Percentiles rank a stretch among this genome's conserved stretches.
Evolutionary conservation across 1,140 invertebrate species (phyloP).

Genomic region (Saccostrea cuccullata): DNA sequence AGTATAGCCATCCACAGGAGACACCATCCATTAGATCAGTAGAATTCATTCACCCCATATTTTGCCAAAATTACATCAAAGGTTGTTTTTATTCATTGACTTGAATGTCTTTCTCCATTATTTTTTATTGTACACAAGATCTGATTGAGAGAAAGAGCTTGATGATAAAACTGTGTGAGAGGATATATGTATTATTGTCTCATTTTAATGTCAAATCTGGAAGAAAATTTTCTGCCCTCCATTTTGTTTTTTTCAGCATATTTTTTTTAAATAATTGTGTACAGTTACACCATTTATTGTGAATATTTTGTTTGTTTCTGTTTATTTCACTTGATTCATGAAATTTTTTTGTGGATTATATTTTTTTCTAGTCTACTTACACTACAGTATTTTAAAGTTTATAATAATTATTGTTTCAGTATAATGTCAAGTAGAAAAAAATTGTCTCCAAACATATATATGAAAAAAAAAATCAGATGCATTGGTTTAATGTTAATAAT

Average conservation of each 20-base stretch:
- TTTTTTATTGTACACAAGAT: background rate
- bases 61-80: background rate
- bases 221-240: background rate
- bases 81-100: background rate
- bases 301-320: too few relatives aligned
- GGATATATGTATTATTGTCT: background rate
- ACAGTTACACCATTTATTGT: too few relatives aligned
- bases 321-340: too few relatives aligned
- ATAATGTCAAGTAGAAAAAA: too few relatives aligned
- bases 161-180: background rate
- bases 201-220: background rate
- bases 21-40: background rate
- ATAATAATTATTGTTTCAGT: too few relatives aligned
- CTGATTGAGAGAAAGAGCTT: background rate
- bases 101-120: background rate
- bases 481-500: too few relatives aligned
- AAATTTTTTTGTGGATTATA: too few relatives aligned
- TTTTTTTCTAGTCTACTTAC: too few relatives aligned
- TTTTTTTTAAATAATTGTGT: background rate
- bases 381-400: too few relatives aligned
- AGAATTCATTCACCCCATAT: background rate
- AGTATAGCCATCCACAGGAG: background rate
- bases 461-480: too few relatives aligned
- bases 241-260: background rate
- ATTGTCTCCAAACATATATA: too few relatives aligned